A percentile compares a stretch with the other conserved stretches of the same genome.
phyloP scores from a whole-genome alignment of 1,140 invertebrate genomes.

The Drosophila sproati region DNA sequence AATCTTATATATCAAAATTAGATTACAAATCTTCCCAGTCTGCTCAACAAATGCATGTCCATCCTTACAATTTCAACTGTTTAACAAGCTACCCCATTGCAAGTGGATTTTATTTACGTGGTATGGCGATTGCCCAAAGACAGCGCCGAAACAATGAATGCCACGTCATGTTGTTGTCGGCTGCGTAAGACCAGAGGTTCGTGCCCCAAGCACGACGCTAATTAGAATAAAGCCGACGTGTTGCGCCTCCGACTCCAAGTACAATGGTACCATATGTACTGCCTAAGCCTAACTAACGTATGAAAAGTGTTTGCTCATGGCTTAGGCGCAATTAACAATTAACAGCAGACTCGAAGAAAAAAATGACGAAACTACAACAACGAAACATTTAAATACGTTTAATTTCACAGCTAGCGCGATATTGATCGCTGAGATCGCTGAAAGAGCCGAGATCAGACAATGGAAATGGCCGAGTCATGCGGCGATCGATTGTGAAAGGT shows the following conservation, averaged over 20 bases:
- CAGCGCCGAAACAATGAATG: conserved; percentile 26
- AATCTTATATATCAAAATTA: too few relatives aligned
- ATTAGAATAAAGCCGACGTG: conserved; percentile 71
- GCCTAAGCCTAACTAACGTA: background rate
- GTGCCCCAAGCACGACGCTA: conserved; percentile 53
- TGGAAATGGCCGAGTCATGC: conserved; percentile 60
- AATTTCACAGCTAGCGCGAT: conserved; percentile 54
- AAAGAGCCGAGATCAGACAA: conserved; percentile 21
- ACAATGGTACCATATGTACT: conserved; percentile 14
- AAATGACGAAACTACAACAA: background rate
- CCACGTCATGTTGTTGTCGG: conserved; percentile 56
- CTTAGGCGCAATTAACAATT: conserved; percentile 50
- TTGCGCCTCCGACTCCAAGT: too few relatives aligned
- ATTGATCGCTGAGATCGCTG: conserved; percentile 45
- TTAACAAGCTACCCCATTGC: background rate
- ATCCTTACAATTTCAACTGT: conserved; percentile 5
- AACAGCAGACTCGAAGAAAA: conserved; percentile 4
- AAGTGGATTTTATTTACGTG: background rate
- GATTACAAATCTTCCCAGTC: too few relatives aligned
- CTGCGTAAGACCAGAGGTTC: conserved; percentile 71
- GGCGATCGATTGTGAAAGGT: conserved; percentile 46
- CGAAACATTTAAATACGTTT: conserved; percentile 56
- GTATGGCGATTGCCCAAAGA: conserved; percentile 2
- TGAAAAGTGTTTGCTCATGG: conserved; percentile 65
- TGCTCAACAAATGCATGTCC: background rate